These are phyloP conservation scores for Nautilus pompilius DNA, from an alignment of 1,140 invertebrate species.

Conservation along the genomic window DNA sequence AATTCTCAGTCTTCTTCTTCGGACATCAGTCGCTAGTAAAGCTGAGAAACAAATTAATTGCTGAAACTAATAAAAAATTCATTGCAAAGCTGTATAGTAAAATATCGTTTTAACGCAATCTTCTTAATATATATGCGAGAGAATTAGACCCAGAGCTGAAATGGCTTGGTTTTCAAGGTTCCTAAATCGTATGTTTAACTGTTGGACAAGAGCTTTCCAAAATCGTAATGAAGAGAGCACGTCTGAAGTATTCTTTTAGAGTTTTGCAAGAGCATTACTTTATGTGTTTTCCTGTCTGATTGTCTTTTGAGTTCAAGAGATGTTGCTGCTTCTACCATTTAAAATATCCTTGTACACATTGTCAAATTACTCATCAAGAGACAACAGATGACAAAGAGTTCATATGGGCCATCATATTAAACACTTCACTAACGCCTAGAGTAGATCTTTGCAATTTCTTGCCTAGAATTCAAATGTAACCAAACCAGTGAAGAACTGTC, in stretches of 20 bases:
- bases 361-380: conserved; percentile 2
- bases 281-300: conserved; percentile 6
- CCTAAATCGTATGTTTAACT: neutral
- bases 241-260: neutral
- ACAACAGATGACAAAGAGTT: neutral
- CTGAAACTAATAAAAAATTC: too few relatives aligned
- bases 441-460: conserved; percentile 15
- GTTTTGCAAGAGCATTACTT: neutral
- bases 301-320: neutral
- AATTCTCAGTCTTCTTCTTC: too few relatives aligned
- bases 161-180: neutral
- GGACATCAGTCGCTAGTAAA: too few relatives aligned
- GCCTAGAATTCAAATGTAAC: conserved; percentile 7
- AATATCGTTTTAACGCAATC: too few relatives aligned
- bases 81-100: too few relatives aligned
- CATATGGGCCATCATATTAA: conserved; percentile 10
- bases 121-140: too few relatives aligned
- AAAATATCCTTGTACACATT: neutral
- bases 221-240: conserved; percentile 8
- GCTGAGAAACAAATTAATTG: too few relatives aligned
- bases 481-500: conserved; percentile 8
- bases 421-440: conserved; percentile 14
- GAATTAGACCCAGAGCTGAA: neutral
- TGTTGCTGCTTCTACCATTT: neutral
- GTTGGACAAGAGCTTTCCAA: conserved; percentile 4